Percentiles rank a stretch among this genome's conserved stretches.
These are phyloP conservation scores for Mnemiopsis leidyi DNA, from an alignment of 37 sponge, comb jelly and placozoan genomes.

Conservation along the genomic window DNA sequence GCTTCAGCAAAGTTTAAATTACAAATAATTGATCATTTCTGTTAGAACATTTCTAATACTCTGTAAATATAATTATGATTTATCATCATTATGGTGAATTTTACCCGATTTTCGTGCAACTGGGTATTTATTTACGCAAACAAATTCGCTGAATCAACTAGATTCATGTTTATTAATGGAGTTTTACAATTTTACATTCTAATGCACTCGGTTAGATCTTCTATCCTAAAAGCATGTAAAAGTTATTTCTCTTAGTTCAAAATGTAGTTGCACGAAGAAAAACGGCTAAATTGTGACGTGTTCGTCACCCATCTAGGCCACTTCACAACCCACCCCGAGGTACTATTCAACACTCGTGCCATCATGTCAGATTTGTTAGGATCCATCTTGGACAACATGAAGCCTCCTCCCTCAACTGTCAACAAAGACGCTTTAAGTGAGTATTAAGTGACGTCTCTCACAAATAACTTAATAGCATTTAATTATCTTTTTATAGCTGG, in stretches of 20 bases:
- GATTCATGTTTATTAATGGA: too few relatives aligned
- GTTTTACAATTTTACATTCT: too few relatives aligned
- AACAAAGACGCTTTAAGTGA: not conserved
- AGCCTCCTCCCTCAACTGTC: not conserved
- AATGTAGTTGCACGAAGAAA: not conserved
- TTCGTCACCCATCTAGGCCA: not conserved
- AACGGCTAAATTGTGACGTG: not conserved
- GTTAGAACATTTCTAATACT: not conserved
- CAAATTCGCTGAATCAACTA: too few relatives aligned
- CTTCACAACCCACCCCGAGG: not conserved
- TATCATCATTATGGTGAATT: not conserved
- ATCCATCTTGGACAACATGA: constrained; percentile 58
- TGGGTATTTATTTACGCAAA: too few relatives aligned
- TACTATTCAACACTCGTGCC: not conserved
- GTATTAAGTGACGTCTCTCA: too few relatives aligned
- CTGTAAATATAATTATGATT: not conserved
- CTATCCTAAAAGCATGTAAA: too few relatives aligned
- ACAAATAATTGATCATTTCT: not conserved
- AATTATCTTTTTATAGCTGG: too few relatives aligned
- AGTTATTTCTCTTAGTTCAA: not conserved
- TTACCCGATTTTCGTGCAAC: not conserved
- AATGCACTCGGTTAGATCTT: too few relatives aligned
- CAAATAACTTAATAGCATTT: too few relatives aligned
- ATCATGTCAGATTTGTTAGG: constrained; percentile 58
- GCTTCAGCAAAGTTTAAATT: not conserved